Percentiles rank a stretch among this genome's conserved stretches.
Evolutionary conservation across 2,888 invertebrate genomes (phyloP).

Genomic region (Lepidochitona cinerea): DNA sequence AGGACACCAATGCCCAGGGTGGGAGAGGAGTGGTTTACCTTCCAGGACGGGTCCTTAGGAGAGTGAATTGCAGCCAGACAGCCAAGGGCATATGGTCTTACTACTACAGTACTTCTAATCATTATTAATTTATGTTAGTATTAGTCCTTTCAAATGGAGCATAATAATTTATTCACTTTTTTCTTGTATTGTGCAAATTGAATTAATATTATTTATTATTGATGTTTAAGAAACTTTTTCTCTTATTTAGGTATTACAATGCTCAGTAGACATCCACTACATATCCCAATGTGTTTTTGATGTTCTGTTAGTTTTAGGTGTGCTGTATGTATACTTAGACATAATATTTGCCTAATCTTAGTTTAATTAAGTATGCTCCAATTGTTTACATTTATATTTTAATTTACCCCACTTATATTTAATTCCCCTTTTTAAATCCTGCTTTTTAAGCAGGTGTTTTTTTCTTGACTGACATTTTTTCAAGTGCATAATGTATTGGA

Average conservation of each 20-base stretch:
- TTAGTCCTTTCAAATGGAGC: neutral
- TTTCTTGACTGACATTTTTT: too few species aligned
- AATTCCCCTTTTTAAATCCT: too few species aligned
- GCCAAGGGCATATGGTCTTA: neutral
- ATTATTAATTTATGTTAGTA: conserved; percentile 8
- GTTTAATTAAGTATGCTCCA: neutral
- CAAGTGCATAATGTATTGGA: too few species aligned
- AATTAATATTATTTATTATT: conserved; percentile 9
- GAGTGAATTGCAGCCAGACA: neutral
- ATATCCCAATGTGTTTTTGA: conserved; percentile 5
- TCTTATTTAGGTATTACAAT: neutral
- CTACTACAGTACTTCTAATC: neutral
- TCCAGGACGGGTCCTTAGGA: neutral
- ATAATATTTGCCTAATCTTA: neutral
- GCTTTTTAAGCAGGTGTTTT: too few species aligned
- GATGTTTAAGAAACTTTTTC: conserved; percentile 6
- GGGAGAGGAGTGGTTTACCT: neutral
- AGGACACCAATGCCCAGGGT: too few species aligned
- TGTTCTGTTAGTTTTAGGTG: neutral
- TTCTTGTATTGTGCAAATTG: neutral
- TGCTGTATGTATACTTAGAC: neutral
- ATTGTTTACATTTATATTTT: neutral
- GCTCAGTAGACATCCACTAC: neutral
- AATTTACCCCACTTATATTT: too few species aligned
- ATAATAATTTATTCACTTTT: conserved; percentile 9